Evolutionary conservation across 2,888 invertebrate species (phyloP).

Genomic region (Epistrophe grossulariae): DNA sequence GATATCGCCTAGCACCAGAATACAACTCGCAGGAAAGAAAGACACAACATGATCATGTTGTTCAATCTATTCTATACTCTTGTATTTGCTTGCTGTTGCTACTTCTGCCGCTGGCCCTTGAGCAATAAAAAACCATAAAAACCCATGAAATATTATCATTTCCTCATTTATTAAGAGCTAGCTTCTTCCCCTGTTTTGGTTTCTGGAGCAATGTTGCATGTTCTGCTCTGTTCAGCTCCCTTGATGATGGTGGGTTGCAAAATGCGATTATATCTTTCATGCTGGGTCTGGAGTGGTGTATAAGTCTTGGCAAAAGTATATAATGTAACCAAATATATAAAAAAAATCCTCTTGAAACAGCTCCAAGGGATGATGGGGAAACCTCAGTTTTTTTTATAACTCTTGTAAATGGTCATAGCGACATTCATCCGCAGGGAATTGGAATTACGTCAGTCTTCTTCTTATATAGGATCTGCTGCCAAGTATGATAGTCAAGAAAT

Average conservation of each 20-base stretch:
- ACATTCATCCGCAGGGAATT: slow-evolving; percentile 71
- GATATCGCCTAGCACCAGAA: slow-evolving; percentile 15
- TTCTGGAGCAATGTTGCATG: slow-evolving; percentile 39
- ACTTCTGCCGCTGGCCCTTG: slow-evolving; percentile 3
- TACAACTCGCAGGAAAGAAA: not conserved
- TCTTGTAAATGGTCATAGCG: slow-evolving; percentile 68
- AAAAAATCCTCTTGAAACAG: slow-evolving; percentile 62
- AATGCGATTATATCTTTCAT: slow-evolving; percentile 55
- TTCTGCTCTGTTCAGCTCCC: slow-evolving; percentile 6
- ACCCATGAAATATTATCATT: slow-evolving; percentile 70
- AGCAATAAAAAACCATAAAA: slow-evolving; percentile 63
- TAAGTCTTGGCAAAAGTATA: slow-evolving; percentile 55
- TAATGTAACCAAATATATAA: slow-evolving; percentile 6
- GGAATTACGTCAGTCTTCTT: slow-evolving; percentile 56
- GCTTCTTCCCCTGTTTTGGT: slow-evolving; percentile 22
- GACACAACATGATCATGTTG: slow-evolving; percentile 50
- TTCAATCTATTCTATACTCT: slow-evolving; percentile 26
- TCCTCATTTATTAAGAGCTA: slow-evolving; percentile 62
- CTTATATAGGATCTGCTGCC: slow-evolving; percentile 43
- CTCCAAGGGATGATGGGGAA: slow-evolving; percentile 53
- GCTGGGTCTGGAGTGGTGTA: slow-evolving; percentile 28
- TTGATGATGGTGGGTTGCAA: slow-evolving; percentile 41
- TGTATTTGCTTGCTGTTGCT: not conserved
- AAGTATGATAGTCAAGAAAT: slow-evolving; percentile 38
- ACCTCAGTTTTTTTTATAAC: slow-evolving; percentile 20